Evolutionary conservation across 2,797 vertebrate species (phyloP), one percentile per base, ranked within the genome.

Genomic region (Australoheros facetus): DNA sequence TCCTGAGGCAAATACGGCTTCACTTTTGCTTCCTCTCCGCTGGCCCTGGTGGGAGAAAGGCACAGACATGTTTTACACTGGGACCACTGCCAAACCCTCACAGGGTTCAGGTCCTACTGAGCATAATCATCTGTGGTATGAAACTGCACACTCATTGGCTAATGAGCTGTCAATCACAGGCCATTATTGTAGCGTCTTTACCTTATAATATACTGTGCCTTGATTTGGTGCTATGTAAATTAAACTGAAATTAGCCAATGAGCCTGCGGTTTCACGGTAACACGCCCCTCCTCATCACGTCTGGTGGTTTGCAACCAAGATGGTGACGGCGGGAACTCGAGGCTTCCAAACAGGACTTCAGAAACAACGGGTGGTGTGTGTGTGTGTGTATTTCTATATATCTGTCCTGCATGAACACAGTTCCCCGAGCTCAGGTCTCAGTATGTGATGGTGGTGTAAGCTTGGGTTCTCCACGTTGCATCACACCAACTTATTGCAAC

Each of bases 1-100:
- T 97, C 97, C 80, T 91, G 94, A 9, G 98, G 98, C 66, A 99
- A 92, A 84, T 98, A 99, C 13, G 97, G 96, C 91, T 99, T 99
- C 88, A 99, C 96, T 92, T 99, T 99, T 12, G 94, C 91, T 89
- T 99, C 98, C 92, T 99, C 98, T 71, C 98, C 98, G 16, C 95
- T 85, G 71, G 97, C 97, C 98, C 98, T 99, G 90, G 91, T 89
- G 66, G 72, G 75, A 93, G 45, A 66, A 0, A 57, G 73, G 9
- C 26, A 70, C 21, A 74, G 30, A 62, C 12, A 70, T 56, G 32
- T 23, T 32, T 56, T 0, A 34, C 1, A 0, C 14, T 17, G 60
- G 26, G 21, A 13, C 42, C 42, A 7, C 32, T 7, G 28, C 28
- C 28, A 30, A 30, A 30, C 37, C 10, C 1, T 5, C 39, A 42